Evolutionary conservation across 1,140 invertebrate species (phyloP), one percentile per base, ranked within the genome.

Genomic region (Zaprionus inermis): DNA sequence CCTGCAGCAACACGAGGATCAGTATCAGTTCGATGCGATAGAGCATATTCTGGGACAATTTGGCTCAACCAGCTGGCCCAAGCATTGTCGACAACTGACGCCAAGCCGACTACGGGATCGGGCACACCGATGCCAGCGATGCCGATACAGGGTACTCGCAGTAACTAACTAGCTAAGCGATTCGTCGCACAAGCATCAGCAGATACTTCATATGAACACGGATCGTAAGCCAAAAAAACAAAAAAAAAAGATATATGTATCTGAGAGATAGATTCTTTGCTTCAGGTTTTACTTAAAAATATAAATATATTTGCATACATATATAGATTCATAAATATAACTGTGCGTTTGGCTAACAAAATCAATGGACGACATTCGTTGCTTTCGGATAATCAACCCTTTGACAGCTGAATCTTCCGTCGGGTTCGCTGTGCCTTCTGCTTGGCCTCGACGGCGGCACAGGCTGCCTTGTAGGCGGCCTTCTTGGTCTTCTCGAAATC

Each of bases 401-500:
- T 44, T 2, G 38, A 44, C 46, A 16, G 22, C 6, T 18, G 16
- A 10, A 1, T 30, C 22, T 5, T 34, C 5, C 55, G 18, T 11
- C 32, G 11, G 9, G 5, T 57, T 12, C 65, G 54, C 34, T 57
- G 73, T 14, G 51, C 72, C 49, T 79, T 82, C n/a, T 79, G 80
- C 60, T 92, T 93, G 16, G 95, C 95, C 28, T 95, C 94, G 6
- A 93, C 92, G 0, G 95, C 95, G 1, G 95, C 93, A 46, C 93
- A 93, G 32, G 93, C 94, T 0, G 95, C 95, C 60, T 93, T 93
- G 34, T 93, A 93, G 0, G 94, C 95, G 0, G 94, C 93, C 56
- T 94, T 93, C 79, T 94, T 95, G 0, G 94, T 95, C 41, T 94
- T 94, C 0, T 93, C 83, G 51, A 94, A 93, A 68, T 95, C 95